Evolutionary conservation across 2,797 vertebrate genomes (phyloP), one percentile per base, ranked within the genome.

Genomic region (Pipistrellus pygmaeus): DNA sequence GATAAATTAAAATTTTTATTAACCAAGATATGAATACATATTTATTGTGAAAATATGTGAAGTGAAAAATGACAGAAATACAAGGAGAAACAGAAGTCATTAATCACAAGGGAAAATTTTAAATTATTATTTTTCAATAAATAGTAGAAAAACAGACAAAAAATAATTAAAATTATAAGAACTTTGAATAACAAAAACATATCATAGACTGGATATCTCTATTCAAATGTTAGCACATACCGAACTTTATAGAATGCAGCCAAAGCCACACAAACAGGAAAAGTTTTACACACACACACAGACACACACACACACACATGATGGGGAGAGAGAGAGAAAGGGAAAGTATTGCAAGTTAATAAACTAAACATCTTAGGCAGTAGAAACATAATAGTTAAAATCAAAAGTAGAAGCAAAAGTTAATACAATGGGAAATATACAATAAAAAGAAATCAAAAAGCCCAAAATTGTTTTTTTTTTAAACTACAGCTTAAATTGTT

Each of bases 401-500:
- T 51, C 0, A 51, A 92, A 80, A 93, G 30, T 51, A 75, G 11
- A 75, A 64, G 7, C 2, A 75, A 30, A 89, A 93, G 94, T 85
- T 48, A 76, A 53, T 51, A 62, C 2, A 69, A n/a, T 64, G n/a
- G 41, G 76, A 81, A 85, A 78, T 4, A 53, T 38, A 53, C 2
- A 88, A 64, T 38, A 81, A 92, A 60, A 0, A 69, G 20, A 18
- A 83, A 69, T 5, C 46, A 32, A 91, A 82, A 93, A 73, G 46
- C 0, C 11, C 71, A 55, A 76, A 44, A 4, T 30, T 77, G 2
- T 25, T 25, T 32, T 64, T 82, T 23, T 64, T n/a, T n/a, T n/a
- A 88, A 71, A 88, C 48, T 27, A 38, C 38, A 82, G 35, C n/a
- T 75, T 84, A 88, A 66, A 90, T 21, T 84, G n/a, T 71, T 90